Evolutionary conservation across 2,888 invertebrate species (phyloP), one percentile per base, ranked within the genome.

Genomic region (Calliopum simillimum): DNA sequence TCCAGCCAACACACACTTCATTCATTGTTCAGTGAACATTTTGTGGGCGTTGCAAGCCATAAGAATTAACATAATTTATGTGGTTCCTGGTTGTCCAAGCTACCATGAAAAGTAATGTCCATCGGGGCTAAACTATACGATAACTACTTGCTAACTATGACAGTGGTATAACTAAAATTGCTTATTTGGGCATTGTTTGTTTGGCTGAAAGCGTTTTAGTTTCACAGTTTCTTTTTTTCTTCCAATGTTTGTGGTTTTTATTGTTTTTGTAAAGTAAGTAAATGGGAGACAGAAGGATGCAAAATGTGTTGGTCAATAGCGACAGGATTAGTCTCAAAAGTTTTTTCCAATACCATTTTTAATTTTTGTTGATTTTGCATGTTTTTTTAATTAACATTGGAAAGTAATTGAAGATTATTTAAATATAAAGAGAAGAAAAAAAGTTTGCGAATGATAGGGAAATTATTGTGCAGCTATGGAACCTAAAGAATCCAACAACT

Each of bases 21-120:
- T 58, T 21, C 19, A 44, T 67, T 67, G 67, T 67, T 72, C 65
- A 70, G 66, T 70, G 63, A 69, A 74, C 75, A 78, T 77, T 76
- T 79, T 75, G 80, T 80, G 84, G 84, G 83, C 83, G 83, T 82
- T 77, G 80, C 80, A 82, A 77, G 76, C 76, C 77, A 76, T 76
- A 76, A 77, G 82, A 79, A 84, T 83, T 83, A 83, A 83, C 84
- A 83, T 83, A 83, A 84, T 83, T 83, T 83, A 83, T 83, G 84
- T 83, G 83, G 84, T 84, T 81, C 81, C 81, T 76, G 80, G 78
- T 80, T 80, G 67, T 67, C 67, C 67, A 47, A 47, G 58, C 53
- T 53, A 23, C 62, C 23, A 62, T 61, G 62, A 21, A 43, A 23
- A 47, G 62, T 47, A n/a, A 53, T 53, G 53, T 53, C 64, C 51